Evolutionary conservation across 2,797 vertebrate genomes (phyloP).

Genomic region (Hipposideros larvatus): DNA sequence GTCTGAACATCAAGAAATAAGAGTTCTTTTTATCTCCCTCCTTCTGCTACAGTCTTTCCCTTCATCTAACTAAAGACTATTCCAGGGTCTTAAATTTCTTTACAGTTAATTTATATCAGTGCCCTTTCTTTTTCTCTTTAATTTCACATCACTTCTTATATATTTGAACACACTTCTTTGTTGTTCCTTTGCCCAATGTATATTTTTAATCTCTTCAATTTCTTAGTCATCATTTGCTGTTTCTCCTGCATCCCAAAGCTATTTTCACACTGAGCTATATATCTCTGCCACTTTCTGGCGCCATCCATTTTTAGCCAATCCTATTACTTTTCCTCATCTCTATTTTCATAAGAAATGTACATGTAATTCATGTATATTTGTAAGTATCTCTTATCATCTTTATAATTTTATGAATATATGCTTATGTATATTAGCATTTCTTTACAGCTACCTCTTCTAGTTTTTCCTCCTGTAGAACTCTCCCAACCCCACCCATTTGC

Average conservation of each 20-base stretch:
- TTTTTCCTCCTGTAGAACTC: background rate
- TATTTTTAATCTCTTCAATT: slow-evolving; percentile 12
- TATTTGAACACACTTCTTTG: background rate
- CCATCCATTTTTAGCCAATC: background rate
- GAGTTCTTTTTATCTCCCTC: background rate
- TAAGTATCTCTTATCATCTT: background rate
- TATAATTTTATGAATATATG: background rate
- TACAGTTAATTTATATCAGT: background rate
- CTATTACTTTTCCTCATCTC: slow-evolving; percentile 35
- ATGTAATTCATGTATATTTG: background rate
- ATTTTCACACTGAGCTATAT: background rate
- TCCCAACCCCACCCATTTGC: background rate
- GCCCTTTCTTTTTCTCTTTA: slow-evolving; percentile 14
- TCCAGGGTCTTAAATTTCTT: slow-evolving; percentile 18
- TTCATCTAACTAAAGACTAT: slow-evolving; percentile 21
- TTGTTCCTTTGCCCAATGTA: background rate
- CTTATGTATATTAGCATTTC: background rate
- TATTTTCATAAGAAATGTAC: background rate
- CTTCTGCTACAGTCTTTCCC: background rate
- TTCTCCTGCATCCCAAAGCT: slow-evolving; percentile 10
- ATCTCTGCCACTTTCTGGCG: background rate
- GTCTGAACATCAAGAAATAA: slow-evolving; percentile 29
- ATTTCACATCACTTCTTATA: background rate
- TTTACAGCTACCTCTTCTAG: background rate
- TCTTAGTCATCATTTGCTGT: background rate